Percentiles rank a stretch among this genome's conserved stretches.
These are phyloP conservation scores for Syrista parreyssii DNA, from an alignment of 2,888 invertebrate species.

Conservation along the genomic window DNA sequence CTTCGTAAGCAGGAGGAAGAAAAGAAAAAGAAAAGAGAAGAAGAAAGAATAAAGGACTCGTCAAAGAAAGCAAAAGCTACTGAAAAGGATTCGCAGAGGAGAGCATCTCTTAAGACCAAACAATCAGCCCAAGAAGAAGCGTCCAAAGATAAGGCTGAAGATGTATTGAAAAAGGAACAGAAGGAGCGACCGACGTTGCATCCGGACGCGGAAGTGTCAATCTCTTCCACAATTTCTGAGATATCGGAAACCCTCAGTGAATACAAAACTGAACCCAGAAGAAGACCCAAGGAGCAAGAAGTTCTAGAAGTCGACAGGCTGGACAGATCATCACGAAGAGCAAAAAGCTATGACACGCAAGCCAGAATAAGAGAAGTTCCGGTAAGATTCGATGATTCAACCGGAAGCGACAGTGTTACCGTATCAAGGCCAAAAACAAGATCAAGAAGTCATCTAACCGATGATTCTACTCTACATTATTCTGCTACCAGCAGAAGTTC, in stretches of 20 bases:
- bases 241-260: slow-evolving; percentile 18
- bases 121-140: slow-evolving; percentile 15
- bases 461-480: slow-evolving; percentile 30
- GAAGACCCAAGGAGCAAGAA: slow-evolving; percentile 19
- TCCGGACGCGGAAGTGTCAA: slow-evolving; percentile 8
- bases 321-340: slow-evolving; percentile 3
- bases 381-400: slow-evolving; percentile 11
- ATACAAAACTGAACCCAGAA: slow-evolving; percentile 17
- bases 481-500: slow-evolving; percentile 25
- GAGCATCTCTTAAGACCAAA: slow-evolving; percentile 1
- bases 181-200: slow-evolving; percentile 7
- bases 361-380: slow-evolving; percentile 4
- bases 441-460: slow-evolving; percentile 18
- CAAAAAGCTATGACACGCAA: slow-evolving; percentile 12
- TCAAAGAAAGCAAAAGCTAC: slow-evolving; percentile 20
- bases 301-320: slow-evolving; percentile 17
- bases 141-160: slow-evolving; percentile 6
- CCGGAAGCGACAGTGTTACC: slow-evolving; percentile 9
- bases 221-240: slow-evolving; percentile 11
- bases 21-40: slow-evolving; percentile 29
- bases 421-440: slow-evolving; percentile 10
- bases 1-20: slow-evolving; percentile 30
- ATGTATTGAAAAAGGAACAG: slow-evolving; percentile 13
- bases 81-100: slow-evolving; percentile 9
- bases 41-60: slow-evolving; percentile 19